phyloP scores from a whole-genome alignment of 2,888 invertebrate species.

The Carpatolechia fugitivella region DNA sequence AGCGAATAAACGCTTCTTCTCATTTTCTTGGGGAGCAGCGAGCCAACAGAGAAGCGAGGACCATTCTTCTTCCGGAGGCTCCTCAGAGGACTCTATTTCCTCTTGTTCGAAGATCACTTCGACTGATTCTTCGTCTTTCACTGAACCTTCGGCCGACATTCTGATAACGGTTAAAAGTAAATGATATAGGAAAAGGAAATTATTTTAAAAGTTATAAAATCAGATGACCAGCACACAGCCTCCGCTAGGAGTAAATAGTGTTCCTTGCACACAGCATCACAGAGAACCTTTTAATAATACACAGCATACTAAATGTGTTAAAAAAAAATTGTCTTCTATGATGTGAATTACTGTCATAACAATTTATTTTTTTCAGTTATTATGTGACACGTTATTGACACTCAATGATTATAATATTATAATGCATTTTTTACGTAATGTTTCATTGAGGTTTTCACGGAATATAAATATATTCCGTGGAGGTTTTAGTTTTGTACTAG shows the following conservation, averaged over 20 bases:
- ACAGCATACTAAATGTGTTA: no score
- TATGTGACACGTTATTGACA: background rate
- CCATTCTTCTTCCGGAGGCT: slow-evolving; percentile 32
- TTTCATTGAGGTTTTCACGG: no score
- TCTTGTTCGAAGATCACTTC: background rate
- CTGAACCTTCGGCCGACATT: background rate
- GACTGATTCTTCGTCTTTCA: background rate
- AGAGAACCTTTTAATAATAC: no score
- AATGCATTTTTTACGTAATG: background rate
- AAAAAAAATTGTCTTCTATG: no score
- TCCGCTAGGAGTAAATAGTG: no score
- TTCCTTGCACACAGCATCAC: no score
- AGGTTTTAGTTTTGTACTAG: no score
- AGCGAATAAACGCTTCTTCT: slow-evolving; percentile 24
- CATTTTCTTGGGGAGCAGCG: slow-evolving; percentile 21
- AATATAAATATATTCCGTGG: no score
- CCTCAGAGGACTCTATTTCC: slow-evolving; percentile 3
- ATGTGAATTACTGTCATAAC: no score
- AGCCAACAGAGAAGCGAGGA: slow-evolving; percentile 30
- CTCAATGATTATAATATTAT: background rate
- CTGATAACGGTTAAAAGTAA: background rate
- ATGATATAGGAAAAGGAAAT: background rate
- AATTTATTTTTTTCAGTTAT: no score
- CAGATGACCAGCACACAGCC: no score
- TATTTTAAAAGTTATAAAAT: background rate